Evolutionary conservation across 2,888 invertebrate genomes (phyloP).

Genomic region (Drosophila kambysellisi): DNA sequence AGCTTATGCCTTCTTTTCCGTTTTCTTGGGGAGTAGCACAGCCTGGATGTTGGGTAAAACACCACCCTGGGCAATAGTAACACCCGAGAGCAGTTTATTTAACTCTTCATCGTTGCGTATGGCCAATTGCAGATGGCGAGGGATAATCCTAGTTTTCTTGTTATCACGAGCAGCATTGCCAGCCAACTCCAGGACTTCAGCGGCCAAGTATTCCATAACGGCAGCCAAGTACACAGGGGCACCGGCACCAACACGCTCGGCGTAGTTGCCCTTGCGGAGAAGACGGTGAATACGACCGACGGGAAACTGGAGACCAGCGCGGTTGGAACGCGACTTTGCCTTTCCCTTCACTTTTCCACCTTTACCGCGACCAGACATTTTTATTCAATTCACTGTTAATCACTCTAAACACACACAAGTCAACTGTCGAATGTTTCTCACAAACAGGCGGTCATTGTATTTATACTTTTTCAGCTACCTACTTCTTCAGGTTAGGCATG

Average conservation of each 20-base stretch:
- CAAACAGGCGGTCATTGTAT: background rate
- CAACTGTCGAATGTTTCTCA: constrained; percentile 7
- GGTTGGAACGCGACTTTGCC: constrained; percentile 86
- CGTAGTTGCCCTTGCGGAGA: constrained; percentile 86
- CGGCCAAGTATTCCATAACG: constrained; percentile 88
- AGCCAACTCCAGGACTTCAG: constrained; percentile 89
- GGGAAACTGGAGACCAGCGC: constrained; percentile 88
- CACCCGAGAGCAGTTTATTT: constrained; percentile 88
- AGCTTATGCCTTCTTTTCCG: constrained; percentile 13
- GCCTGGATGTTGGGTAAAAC: constrained; percentile 93
- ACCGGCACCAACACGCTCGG: constrained; percentile 87
- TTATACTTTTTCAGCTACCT: constrained; percentile 21
- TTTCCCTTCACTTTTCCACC: constrained; percentile 85
- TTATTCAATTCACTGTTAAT: constrained; percentile 33
- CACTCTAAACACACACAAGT: constrained; percentile 18
- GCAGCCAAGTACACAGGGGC: constrained; percentile 87
- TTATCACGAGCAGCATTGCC: constrained; percentile 90
- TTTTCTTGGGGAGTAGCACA: constrained; percentile 89
- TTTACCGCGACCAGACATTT: constrained; percentile 84
- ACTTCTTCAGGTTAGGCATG: constrained; percentile 16
- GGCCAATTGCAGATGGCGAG: constrained; percentile 93
- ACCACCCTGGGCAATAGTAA: constrained; percentile 89
- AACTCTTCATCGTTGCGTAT: constrained; percentile 93
- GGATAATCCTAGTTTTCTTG: constrained; percentile 90
- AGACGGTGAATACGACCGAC: constrained; percentile 88